phyloP scores from a whole-genome alignment of 2,888 invertebrate species.

The Adelognathus sp. region DNA sequence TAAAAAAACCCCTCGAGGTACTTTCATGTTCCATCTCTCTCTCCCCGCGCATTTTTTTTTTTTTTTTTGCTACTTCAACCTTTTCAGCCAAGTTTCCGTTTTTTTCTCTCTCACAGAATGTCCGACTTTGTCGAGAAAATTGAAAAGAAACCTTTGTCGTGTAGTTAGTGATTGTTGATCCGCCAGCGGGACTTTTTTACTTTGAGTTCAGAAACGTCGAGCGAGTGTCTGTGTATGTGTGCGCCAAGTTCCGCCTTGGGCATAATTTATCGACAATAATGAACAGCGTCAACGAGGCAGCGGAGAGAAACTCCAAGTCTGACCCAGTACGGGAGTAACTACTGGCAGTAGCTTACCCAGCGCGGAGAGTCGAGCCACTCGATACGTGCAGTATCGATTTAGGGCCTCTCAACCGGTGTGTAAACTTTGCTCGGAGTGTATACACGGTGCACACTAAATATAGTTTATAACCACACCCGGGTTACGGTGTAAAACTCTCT shows the following conservation, averaged over 20 bases:
- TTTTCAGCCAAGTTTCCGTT: neutral
- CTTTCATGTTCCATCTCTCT: neutral
- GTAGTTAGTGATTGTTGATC: conserved; percentile 45
- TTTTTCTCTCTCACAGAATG: neutral
- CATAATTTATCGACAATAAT: conserved; percentile 51
- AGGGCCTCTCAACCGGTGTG: conserved; percentile 1
- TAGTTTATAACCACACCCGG: neutral
- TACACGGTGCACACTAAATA: neutral
- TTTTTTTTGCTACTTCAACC: conserved; percentile 9
- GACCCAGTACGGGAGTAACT: conserved; percentile 50
- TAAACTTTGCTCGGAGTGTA: neutral
- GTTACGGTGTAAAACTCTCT: neutral
- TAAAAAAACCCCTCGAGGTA: neutral
- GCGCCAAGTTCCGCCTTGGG: conserved; percentile 23
- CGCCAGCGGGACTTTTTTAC: conserved; percentile 23
- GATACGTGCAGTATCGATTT: conserved; percentile 8
- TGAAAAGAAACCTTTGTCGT: conserved; percentile 39
- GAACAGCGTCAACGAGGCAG: neutral
- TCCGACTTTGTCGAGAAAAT: conserved; percentile 33
- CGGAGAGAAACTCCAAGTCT: conserved; percentile 30
- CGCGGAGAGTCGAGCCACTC: conserved; percentile 6
- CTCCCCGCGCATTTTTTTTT: conserved; percentile 9
- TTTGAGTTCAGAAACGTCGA: neutral
- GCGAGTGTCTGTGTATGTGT: neutral
- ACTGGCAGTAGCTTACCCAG: conserved; percentile 18